Base-by-base conservation (phyloP, 2,113 vertebrate species). In the Cyanistes caeruleus region DNA sequence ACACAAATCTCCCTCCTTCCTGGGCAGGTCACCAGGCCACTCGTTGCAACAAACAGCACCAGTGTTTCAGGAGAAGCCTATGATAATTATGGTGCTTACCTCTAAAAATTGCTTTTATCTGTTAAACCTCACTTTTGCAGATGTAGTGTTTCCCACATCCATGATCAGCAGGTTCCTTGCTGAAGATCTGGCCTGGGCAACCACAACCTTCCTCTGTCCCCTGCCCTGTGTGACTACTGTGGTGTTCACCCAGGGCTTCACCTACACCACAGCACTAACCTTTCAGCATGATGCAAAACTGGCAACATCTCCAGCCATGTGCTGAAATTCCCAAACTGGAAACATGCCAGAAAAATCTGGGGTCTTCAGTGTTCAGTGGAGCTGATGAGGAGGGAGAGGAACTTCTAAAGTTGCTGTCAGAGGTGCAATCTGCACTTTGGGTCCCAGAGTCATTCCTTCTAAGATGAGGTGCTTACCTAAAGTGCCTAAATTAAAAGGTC, bases 251-350 rank as follows among this genome's bases (percentile, higher is more conserved):
- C 33, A 37, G 31, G 21, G 16, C 43, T 78, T 46, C 56, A 23
- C n/a, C 44, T 39, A 13, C 15, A 67, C 11, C 44, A 15, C 44
- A 21, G 23, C 52, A 30, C 9, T 44, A 52, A 37, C 51, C 63
- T 62, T 46, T 30, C 52, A 64, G 27, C 27, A 10, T 12, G 44
- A 39, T 27, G 62, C 13, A 18, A 46, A 91, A n/a, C 43, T 19
- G 23, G 12, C 23, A 84, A 39, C 3, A 1, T 43, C 30, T 43
- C 25, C 5, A 8, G 22, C 25, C 31, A 13, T 3, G 1, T 1
- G 5, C 16, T 16, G 2, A 23, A 31, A 13, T 37, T 78, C 23
- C 28, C 12, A 21, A 51, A 67, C 10, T 30, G 18, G 33, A 56
- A 87, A 21, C 13, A 9, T 31, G n/a, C 13, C 63, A 68, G 62